These are phyloP conservation scores for Halcyon badia DNA, from an alignment of 2,797 vertebrate species.

Conservation along the genomic window DNA sequence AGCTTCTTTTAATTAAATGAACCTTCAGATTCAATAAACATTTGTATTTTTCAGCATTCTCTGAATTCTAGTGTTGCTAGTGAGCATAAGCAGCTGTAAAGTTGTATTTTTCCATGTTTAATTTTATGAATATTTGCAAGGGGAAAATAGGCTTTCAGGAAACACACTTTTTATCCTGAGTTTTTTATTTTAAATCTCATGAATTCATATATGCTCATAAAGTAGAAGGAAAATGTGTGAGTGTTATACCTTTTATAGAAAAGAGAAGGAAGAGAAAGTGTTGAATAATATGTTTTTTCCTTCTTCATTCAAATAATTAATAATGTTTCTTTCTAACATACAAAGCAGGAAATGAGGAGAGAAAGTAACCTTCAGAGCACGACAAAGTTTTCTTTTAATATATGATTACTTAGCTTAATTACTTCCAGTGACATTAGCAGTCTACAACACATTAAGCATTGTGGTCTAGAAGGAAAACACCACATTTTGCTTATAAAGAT, in stretches of 20 bases:
- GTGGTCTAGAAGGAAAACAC: neutral
- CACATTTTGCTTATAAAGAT: neutral
- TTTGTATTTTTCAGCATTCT: neutral
- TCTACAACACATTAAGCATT: neutral
- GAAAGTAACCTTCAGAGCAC: neutral
- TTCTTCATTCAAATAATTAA: neutral
- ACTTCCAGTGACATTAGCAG: neutral
- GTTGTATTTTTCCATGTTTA: neutral
- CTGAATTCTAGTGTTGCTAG: neutral
- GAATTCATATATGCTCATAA: neutral
- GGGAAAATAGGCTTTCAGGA: neutral
- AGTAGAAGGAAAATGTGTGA: neutral
- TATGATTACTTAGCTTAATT: neutral
- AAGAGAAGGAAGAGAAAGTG: neutral
- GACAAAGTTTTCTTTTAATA: neutral
- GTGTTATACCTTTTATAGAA: neutral
- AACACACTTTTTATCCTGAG: neutral
- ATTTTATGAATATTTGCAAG: neutral
- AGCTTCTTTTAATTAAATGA: neutral
- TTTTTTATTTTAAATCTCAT: neutral
- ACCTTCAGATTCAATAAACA: neutral
- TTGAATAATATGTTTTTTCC: neutral
- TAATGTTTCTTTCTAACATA: neutral
- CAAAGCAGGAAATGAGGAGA: neutral
- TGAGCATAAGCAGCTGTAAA: neutral